These are phyloP conservation scores for Myopa tessellatipennis DNA, from an alignment of 2,888 invertebrate species.

Conservation along the genomic window DNA sequence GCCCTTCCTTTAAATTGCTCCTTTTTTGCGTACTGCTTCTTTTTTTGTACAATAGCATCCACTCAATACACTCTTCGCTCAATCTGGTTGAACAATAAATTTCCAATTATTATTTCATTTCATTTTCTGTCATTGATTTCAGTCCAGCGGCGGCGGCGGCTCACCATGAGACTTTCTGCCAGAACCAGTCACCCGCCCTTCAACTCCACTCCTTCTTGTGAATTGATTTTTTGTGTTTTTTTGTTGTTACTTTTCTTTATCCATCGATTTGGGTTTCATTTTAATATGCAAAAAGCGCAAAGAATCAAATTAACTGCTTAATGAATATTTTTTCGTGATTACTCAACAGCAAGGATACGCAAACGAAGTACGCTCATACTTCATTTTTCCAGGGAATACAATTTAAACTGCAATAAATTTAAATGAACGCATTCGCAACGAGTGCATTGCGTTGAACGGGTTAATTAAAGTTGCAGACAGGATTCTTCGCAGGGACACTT, in stretches of 20 bases:
- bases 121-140: constrained; percentile 41
- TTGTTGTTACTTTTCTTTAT: background rate
- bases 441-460: constrained; percentile 13
- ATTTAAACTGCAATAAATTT: constrained; percentile 48
- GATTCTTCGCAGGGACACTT: background rate
- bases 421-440: constrained; percentile 43
- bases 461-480: constrained; percentile 21
- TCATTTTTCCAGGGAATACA: constrained; percentile 36
- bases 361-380: constrained; percentile 15
- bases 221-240: background rate
- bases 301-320: constrained; percentile 52
- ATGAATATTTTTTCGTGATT: constrained; percentile 44
- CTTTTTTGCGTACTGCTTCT: background rate
- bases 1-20: background rate
- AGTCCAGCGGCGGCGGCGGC: background rate
- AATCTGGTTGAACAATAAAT: constrained; percentile 49
- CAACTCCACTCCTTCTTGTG: background rate
- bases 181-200: background rate
- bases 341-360: constrained; percentile 10
- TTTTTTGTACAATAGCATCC: background rate
- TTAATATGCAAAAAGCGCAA: constrained; percentile 46
- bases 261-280: constrained; percentile 20
- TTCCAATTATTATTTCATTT: constrained; percentile 49
- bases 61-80: background rate
- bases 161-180: background rate